These are phyloP conservation scores for Drosophila trichaetosa DNA, from an alignment of 2,888 invertebrate genomes.

Conservation along the genomic window DNA sequence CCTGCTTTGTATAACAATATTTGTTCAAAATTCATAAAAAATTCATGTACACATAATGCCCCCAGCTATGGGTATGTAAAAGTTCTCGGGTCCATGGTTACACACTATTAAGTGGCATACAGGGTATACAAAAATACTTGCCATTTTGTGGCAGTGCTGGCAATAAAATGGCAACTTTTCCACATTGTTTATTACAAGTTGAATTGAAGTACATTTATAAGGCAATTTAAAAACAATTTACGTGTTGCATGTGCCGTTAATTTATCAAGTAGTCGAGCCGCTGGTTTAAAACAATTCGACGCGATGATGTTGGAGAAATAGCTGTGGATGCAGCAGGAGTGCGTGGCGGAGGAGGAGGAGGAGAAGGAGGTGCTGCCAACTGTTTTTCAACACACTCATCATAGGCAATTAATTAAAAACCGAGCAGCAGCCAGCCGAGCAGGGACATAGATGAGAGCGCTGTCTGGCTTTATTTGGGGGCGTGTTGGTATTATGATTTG, in stretches of 20 bases:
- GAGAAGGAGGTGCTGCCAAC: conserved; percentile 23
- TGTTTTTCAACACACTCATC: conserved; percentile 79
- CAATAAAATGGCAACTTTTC: conserved; percentile 55
- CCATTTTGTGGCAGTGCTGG: conserved; percentile 14
- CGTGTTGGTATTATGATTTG: conserved; percentile 78
- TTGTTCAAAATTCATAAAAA: background rate
- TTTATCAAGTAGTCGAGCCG: conserved; percentile 70
- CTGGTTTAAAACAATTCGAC: conserved; percentile 55
- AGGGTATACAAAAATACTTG: conserved; percentile 26
- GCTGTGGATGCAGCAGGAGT: background rate
- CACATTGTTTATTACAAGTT: conserved; percentile 67
- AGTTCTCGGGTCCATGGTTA: background rate
- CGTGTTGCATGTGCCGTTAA: conserved; percentile 80
- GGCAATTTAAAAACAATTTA: conserved; percentile 80
- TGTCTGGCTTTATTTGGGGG: conserved; percentile 40
- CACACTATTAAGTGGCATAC: background rate
- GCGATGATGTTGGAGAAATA: background rate
- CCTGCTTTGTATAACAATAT: background rate
- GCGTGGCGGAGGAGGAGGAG: background rate
- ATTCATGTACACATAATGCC: background rate
- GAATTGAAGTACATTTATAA: conserved; percentile 78
- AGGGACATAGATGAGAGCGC: background rate
- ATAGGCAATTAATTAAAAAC: conserved; percentile 79
- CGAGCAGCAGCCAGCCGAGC: conserved; percentile 42
- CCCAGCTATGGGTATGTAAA: background rate